Evolutionary conservation across 2,113 vertebrate genomes (phyloP), one percentile per base, ranked within the genome.

Genomic region (Mola mola): DNA sequence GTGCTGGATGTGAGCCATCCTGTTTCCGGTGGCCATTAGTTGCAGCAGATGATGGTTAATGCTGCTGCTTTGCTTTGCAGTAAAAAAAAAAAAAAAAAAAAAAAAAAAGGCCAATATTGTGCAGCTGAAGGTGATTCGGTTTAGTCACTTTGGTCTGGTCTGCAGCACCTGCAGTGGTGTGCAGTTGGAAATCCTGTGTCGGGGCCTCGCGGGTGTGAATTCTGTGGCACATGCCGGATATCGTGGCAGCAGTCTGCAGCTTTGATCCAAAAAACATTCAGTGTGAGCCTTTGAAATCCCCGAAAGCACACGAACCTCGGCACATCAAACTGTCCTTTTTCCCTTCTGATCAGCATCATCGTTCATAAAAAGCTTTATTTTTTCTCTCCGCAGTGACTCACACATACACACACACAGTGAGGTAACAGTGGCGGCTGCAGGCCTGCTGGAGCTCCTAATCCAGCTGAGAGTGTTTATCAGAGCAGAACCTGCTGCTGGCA

Each of bases 401-500:
- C 56, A 59, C 33, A 55, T 38, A 8, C 60, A 59, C 59, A 51
- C 60, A 51, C 51, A 47, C 15, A 0, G 13, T 4, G 46, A 71
- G 71, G 53, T 60, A 21, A 49, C 50, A 5, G 24, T 57, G 57
- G 66, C 25, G 47, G 61, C 66, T 83, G 68, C 65, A 58, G 72
- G 47, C 64, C 37, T n/a, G 13, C 16, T 31, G 58, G 44, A 62
- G 52, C 52, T 59, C 56, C 66, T 67, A 43, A 81, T 78, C 73
- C 79, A 71, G 76, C 7, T 13, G 29, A 43, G 69, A 72, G 60
- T 53, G 61, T 75, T 79, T 70, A 79, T 83, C 78, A 67, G 78
- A 85, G 75, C 80, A 78, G 78, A 84, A 70, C 79, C 78, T 40
- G 80, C 80, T 57, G 67, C 58, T 69, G 65, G 28, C 75, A 82